Base-by-base conservation (phyloP, 2,888 invertebrate genomes). In the Papilio elwesi region DNA sequence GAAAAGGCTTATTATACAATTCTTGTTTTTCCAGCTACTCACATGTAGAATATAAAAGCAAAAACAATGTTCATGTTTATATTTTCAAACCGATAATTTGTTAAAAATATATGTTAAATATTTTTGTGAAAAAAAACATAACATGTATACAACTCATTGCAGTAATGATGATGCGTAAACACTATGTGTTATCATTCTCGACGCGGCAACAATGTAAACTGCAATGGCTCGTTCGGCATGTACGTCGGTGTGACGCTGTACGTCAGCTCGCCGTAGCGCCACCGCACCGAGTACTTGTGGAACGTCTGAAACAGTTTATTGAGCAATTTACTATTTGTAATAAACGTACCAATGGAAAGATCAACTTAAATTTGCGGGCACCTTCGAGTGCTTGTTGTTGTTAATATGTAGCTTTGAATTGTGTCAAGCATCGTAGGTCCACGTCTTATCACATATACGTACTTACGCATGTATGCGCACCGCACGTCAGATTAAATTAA, bases 201-300 rank as follows among this genome's bases (percentile, higher is more conserved):
- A 43, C 90, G 88, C 71, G 88, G 88, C 65, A 89, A 94, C 77
- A 96, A 88, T 82, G 95, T 95, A 83, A 96, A 96, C 87, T 95
- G 95, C 74, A 97, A 87, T 53, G 96, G 96, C 80, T 96, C 96
- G 81, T 95, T 94, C 13, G 97, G 96, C 74, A 96, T 95, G 82
- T 96, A 97, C 63, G 97, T 96, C 70, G 97, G 96, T 76, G 95
- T 96, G 71, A 96, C 96, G 86, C 96, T 95, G 85, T 96, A 96
- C 16, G 95, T 95, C 78, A 97, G 88, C 75, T 96, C 95, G 16
- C 94, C 95, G 81, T 96, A 94, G 77, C 95, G 92, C 94, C 96
- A 97, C 77, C 95, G 94, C 53, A 97, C 95, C 79, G 94, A 86
- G 88, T 96, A 97, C 85, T 95, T 96, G 77, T 96, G 94, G 86